These are phyloP conservation scores for Epizoanthus stellaris DNA, from an alignment of 92 coral and sea anemone species.

Conservation along the genomic window DNA sequence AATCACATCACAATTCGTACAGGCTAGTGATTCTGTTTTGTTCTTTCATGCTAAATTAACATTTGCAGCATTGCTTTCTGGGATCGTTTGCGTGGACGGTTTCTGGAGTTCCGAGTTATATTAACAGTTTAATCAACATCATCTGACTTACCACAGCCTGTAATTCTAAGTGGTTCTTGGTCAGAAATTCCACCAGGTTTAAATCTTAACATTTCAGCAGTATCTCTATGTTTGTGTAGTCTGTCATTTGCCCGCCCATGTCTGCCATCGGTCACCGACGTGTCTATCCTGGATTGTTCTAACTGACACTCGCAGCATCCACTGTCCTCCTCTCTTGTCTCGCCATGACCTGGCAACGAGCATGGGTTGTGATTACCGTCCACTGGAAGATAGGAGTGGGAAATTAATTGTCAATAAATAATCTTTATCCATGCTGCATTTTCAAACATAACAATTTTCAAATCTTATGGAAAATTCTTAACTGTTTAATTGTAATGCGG, in stretches of 20 bases:
- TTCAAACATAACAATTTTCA: no score
- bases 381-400: slow-evolving; percentile 9
- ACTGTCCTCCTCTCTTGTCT: slow-evolving; percentile 13
- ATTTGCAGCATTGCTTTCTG: no score
- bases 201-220: neutral
- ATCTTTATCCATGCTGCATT: neutral
- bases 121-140: no score
- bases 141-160: slow-evolving; percentile 52
- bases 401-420: neutral
- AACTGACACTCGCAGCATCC: slow-evolving; percentile 15
- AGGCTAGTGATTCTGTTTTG: no score
- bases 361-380: slow-evolving; percentile 35
- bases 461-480: no score
- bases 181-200: slow-evolving; percentile 9
- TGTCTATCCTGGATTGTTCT: neutral
- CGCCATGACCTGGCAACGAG: neutral
- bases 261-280: neutral
- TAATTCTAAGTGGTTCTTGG: slow-evolving; percentile 34
- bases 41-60: no score
- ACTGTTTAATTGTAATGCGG: no score
- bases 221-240: neutral
- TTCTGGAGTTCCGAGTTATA: no score
- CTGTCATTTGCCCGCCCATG: neutral
- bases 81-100: no score
- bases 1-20: no score